Evolutionary conservation across 2,797 vertebrate species (phyloP).

Genomic region (Acrossocheilus wenchowensis): DNA sequence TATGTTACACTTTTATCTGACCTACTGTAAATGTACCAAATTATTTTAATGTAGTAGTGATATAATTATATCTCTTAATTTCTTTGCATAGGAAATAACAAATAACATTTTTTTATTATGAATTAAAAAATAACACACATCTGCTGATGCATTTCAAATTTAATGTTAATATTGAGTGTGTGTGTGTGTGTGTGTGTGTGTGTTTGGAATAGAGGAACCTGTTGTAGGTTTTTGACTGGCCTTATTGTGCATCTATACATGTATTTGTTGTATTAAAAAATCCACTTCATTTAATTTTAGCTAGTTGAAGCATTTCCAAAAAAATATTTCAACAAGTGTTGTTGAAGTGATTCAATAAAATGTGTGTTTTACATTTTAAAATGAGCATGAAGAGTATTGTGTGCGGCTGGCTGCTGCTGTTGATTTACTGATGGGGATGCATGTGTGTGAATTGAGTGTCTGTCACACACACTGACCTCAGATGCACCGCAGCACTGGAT

Average conservation of each 20-base stretch:
- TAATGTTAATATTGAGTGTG: background rate
- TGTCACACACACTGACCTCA: constrained; percentile 64
- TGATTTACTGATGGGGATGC: background rate
- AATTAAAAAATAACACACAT: background rate
- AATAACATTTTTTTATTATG: background rate
- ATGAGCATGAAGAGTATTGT: background rate
- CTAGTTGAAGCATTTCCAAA: background rate
- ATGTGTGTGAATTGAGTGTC: constrained; percentile 62
- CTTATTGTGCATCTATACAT: background rate
- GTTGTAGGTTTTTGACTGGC: background rate
- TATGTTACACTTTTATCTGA: background rate
- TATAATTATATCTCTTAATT: background rate
- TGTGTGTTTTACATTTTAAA: background rate
- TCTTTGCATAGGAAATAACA: background rate
- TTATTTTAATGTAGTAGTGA: background rate
- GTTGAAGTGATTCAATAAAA: background rate
- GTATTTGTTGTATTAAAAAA: background rate
- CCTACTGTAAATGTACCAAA: background rate
- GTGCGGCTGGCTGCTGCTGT: background rate
- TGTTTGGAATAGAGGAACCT: background rate
- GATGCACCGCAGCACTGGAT: constrained; percentile 28
- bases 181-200: background rate
- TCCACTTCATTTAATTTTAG: background rate
- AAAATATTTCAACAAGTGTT: background rate
- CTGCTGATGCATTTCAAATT: background rate